Base-by-base conservation (phyloP, 30 jellyfish, hydroid and myxozoan genomes). In the Catostylus mosaicus region DNA sequence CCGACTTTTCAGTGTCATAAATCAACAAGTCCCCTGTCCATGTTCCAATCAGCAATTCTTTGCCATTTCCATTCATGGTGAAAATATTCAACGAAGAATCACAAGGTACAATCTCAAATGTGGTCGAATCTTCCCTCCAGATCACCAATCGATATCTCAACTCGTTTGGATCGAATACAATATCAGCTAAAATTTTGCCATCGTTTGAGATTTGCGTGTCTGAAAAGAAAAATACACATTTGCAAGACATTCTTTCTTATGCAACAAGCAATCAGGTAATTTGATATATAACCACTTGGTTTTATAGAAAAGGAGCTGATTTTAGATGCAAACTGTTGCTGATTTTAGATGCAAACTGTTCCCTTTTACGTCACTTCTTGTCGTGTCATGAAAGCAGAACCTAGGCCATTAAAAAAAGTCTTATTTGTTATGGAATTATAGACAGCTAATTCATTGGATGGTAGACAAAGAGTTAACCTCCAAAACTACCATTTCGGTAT, bases 1-100 rank as follows among this genome's bases (percentile, higher is more conserved):
- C 48, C 7, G 64, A 26, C 20, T 68, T 73, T 4, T 24, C 80
- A 34, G 36, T 54, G 56, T 82, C 80, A 43, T 68, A 82, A 8
- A 73, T 29, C 62, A 82, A 61, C 29, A 82, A 6, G 20, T 70
- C 85, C 0, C 92, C 92, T 31, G 29, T 43, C 92, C 92, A 82
- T 36, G 86, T 69, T 0, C 86, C 92, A 4, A 70, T 38, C 12
- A 82, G 43, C 73, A 82, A 30, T 56, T 63, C 30, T 29, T 38
- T 70, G 66, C 75, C 34, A 30, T 82, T 62, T 12, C 37, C 31
- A 24, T 35, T 29, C 56, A 57, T 36, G 8, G 74, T 60, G 22
- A 72, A 70, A 10, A 70, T 31, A 47, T 40, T 56, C 30, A 72
- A 37, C 0, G 85, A 33, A 23, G 61, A 36, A 43, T 40, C 79